Evolutionary conservation across 2,113 vertebrate genomes (phyloP), one percentile per base, ranked within the genome.

Genomic region (Microcebus tavaratra): DNA sequence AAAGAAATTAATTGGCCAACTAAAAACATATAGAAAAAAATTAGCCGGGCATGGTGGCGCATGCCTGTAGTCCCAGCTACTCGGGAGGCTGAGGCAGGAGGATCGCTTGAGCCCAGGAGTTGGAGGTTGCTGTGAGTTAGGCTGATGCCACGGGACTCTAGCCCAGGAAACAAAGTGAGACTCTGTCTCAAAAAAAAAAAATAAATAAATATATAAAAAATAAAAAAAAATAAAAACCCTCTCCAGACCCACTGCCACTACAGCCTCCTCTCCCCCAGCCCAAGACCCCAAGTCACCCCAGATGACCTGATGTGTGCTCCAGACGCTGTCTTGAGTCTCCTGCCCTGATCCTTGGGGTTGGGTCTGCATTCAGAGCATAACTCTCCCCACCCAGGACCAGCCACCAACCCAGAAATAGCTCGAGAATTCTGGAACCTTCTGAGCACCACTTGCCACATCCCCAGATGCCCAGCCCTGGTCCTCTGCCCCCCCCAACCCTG

Each of bases 401-500:
- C 67, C 48, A 15, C 57, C 45, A 45, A 3, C 48, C 12, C 48
- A 42, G 34, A 13, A 18, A 27, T 17, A 17, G 59, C 59, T 42
- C 3, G 39, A 39, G 92, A 53, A 20, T 31, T 42, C 88, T 15
- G 53, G 42, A 61, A 5, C 11, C 6, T 67, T 76, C 29, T 13
- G 59, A 10, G 2, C 1, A n/a, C 17, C 53, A 70, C 34, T 4
- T 3, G 9, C 50, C 29, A 0, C 31, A 11, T 15, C 75, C 57
- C 34, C 48, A 39, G 36, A 17, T 3, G 25, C 20, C 39, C 31
- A 36, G 45, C 25, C 72, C 29, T 29, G 12, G n/a, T n/a, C 50
- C 29, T 59, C 12, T 5, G 7, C 18, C 42, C 45, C 13, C 15
- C 0, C 0, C 45, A 8, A 3, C 2, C 63, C 50, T 39, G 34